Base-by-base conservation (phyloP, 1,140 invertebrate species). In the Hyles vespertilio region DNA sequence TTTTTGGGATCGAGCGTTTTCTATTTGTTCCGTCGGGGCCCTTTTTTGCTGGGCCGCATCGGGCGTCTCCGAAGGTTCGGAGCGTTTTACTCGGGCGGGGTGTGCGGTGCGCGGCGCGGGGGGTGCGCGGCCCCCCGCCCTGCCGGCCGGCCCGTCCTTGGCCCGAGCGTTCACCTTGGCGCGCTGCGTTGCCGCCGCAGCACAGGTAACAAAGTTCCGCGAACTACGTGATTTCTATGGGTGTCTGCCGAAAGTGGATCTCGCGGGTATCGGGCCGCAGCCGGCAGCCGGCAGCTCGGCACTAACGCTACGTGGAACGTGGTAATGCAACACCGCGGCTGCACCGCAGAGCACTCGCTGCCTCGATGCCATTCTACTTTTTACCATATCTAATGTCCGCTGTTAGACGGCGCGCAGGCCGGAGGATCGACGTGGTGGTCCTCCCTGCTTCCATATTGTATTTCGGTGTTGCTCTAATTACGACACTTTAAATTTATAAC, bases 141-240 rank as follows among this genome's bases (percentile, higher is more conserved):
- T 69, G 61, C 63, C 65, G 59, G 63, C 58, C 75, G 74, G 63
- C 58, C 68, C 84, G 84, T 88, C 84, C 84, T 88, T 86, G 84
- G 84, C 81, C 83, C 79, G 84, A 84, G 67, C 84, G 75, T 87
- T 88, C 84, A 88, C 84, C 83, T 88, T 86, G 83, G 80, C 78
- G 73, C 77, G 82, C 73, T 79, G 84, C 78, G 78, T 70, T 81
- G 76, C 80, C 65, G 64, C 56, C 82, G 78, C 82, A 84, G 72
- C 80, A 85, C 85, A 87, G 85, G 84, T 88, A 88, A 84, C 83
- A 78, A 78, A 85, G 82, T 88, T 88, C 84, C 81, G 82, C 84
- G 84, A 88, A 85, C 82, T 83, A 79, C 83, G 78, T 87, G 82
- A 87, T 88, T 85, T 87, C 82, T 85, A 87, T 81, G 84, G 82